Percentiles rank a stretch among this genome's conserved stretches.
These are phyloP conservation scores for Neopipo cinnamomea DNA, from an alignment of 2,113 vertebrate species.

Conservation along the genomic window DNA sequence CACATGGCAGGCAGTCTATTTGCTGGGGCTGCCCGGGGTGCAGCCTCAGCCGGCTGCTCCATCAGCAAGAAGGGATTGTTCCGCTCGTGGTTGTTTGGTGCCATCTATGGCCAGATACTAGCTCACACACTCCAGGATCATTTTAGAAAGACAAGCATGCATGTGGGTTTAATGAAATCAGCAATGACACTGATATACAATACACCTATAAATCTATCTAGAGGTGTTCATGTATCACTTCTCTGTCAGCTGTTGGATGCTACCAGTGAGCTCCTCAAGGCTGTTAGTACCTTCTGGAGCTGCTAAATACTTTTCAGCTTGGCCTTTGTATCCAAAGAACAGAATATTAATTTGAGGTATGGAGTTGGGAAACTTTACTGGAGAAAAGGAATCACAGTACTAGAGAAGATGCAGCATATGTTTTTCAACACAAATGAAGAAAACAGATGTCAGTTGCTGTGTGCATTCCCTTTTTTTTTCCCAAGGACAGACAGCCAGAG, in stretches of 20 bases:
- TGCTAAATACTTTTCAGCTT: background rate
- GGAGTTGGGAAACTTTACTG: background rate
- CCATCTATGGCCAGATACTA: constrained; percentile 44
- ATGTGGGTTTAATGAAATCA: background rate
- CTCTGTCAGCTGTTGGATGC: background rate
- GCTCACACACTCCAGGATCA: background rate
- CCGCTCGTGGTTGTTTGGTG: background rate
- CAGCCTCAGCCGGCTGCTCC: background rate
- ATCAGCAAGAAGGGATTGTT: background rate
- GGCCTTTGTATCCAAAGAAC: background rate
- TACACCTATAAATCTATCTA: background rate
- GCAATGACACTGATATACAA: rapidly evolving
- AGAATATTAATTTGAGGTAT: background rate
- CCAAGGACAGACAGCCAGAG: background rate
- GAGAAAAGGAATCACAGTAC: background rate
- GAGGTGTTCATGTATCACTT: background rate
- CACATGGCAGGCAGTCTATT: background rate
- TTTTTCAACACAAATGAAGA: rapidly evolving
- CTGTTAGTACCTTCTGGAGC: background rate
- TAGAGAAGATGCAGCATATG: background rate
- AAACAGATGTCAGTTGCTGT: background rate
- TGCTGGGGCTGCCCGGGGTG: background rate
- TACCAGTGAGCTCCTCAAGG: background rate
- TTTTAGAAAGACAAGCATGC: background rate
- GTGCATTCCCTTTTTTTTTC: background rate